These are phyloP conservation scores for Candoia aspera DNA, from an alignment of 2,113 vertebrate genomes.

Conservation along the genomic window DNA sequence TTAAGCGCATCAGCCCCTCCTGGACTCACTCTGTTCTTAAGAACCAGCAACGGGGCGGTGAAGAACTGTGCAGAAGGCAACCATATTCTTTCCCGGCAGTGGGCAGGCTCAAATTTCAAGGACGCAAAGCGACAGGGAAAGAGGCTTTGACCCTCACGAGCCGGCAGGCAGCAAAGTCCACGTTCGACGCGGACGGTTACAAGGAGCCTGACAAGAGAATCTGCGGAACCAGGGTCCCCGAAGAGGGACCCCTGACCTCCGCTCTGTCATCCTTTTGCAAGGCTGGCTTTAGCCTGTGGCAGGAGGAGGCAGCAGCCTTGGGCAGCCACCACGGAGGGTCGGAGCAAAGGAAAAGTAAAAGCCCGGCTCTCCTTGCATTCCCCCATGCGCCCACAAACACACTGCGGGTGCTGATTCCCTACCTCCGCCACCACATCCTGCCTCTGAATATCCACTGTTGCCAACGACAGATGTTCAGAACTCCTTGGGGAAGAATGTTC, in stretches of 20 bases:
- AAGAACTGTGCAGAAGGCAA: not conserved
- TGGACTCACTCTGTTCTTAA: not conserved
- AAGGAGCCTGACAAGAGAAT: not conserved
- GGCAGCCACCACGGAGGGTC: not conserved
- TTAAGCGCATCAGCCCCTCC: not conserved
- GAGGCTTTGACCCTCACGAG: too few relatives aligned
- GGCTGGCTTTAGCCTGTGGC: not conserved
- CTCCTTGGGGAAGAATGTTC: not conserved
- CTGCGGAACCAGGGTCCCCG: not conserved
- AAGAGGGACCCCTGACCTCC: not conserved
- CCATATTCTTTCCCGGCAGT: not conserved
- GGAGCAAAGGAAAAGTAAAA: not conserved
- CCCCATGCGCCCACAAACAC: not conserved
- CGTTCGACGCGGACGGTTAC: not conserved
- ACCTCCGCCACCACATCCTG: not conserved
- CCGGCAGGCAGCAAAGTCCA: too few relatives aligned
- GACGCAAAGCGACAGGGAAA: too few relatives aligned
- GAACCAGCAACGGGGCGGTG: not conserved
- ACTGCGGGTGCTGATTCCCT: not conserved
- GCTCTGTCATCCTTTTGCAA: not conserved
- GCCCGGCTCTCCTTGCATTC: not conserved
- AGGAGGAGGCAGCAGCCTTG: not conserved
- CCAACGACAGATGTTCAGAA: not conserved
- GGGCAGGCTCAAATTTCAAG: too few relatives aligned
- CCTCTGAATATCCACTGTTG: not conserved